A percentile compares a stretch with the other conserved stretches of the same genome.
phyloP scores from a whole-genome alignment of 2,113 vertebrate species.

The Boleophthalmus pectinirostris region DNA sequence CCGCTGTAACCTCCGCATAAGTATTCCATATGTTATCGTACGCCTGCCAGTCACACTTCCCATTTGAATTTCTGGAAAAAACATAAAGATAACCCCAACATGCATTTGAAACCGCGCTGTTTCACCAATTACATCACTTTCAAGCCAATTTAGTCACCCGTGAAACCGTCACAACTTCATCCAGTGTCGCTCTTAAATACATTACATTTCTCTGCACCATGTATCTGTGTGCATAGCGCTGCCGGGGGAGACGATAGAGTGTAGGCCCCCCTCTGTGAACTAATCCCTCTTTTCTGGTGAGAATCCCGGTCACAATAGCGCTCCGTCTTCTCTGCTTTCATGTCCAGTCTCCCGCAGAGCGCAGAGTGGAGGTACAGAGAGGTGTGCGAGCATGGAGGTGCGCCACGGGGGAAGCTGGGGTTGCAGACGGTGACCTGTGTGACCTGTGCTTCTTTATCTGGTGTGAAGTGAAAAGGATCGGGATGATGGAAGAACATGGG shows the following conservation, averaged over 20 bases:
- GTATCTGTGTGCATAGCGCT: conserved; percentile 7
- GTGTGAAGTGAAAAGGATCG: neutral
- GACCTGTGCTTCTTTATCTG: neutral
- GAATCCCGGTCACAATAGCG: conserved; percentile 39
- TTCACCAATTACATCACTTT: neutral
- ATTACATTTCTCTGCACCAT: neutral
- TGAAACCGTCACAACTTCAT: neutral
- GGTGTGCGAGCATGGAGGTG: conserved; percentile 45
- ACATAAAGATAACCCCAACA: neutral
- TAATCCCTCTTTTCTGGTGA: conserved; percentile 50
- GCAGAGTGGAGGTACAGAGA: conserved; percentile 51
- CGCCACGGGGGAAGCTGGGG: conserved; percentile 57
- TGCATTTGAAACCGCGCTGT: neutral
- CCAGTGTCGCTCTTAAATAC: neutral
- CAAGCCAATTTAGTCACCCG: neutral
- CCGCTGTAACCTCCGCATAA: conserved; percentile 3
- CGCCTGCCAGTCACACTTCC: neutral
- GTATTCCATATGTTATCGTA: neutral
- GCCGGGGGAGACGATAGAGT: conserved; percentile 24
- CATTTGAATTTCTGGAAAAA: neutral
- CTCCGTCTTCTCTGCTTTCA: conserved; percentile 47
- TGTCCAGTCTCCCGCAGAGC: conserved; percentile 30
- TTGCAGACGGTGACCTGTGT: conserved; percentile 17
- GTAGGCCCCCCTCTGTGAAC: conserved; percentile 21
- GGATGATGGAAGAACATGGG: neutral